Base-by-base conservation (phyloP, 2,888 invertebrate genomes). In the Cantharis nigra region DNA sequence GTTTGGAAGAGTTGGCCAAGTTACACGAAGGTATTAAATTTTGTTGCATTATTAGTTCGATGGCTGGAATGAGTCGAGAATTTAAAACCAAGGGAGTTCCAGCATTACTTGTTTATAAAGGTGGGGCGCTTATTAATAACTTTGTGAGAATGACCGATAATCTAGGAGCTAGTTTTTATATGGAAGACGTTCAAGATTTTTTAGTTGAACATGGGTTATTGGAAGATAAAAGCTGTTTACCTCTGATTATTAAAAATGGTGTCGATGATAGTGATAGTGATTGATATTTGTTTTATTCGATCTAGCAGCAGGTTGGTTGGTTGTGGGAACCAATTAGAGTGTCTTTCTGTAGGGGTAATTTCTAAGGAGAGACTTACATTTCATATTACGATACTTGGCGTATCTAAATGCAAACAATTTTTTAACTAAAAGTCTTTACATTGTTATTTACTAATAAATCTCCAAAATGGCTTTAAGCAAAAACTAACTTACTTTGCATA, bases 61-160 rank as follows among this genome's bases (percentile, higher is more conserved):
- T 93, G 62, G 97, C 97, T 3, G 96, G 96, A 0, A 91, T 98
- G 86, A 98, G 97, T 86, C 91, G 92, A 73, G 93, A 94, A 83
- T 98, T 98, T 87, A 93, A 95, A 86, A 90, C 91, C 23, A 93
- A 93, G 83, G 98, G 98, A 20, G 93, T 98, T 0, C 99, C 99
- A 13, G 98, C 98, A 1, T 88, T 99, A 72, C 89, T 98, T 62
- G 94, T 96, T 0, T 99, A 99, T 87, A 97, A 97, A 89, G 93
- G 91, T 63, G 97, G 97, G 3, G 94, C 95, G 85, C 90, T 98
- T 5, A 94, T 98, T 85, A 98, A 98, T 0, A 98, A 98, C 89
- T 98, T 98, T 89, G 93, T 98, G 0, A 92, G 95, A 72, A 87
- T 99, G 13, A 93, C 94, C 0, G 94, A 96, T 84, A 97, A 97